These are phyloP conservation scores for Dasypus novemcinctus DNA, from an alignment of 2,113 vertebrate genomes.

Conservation along the genomic window DNA sequence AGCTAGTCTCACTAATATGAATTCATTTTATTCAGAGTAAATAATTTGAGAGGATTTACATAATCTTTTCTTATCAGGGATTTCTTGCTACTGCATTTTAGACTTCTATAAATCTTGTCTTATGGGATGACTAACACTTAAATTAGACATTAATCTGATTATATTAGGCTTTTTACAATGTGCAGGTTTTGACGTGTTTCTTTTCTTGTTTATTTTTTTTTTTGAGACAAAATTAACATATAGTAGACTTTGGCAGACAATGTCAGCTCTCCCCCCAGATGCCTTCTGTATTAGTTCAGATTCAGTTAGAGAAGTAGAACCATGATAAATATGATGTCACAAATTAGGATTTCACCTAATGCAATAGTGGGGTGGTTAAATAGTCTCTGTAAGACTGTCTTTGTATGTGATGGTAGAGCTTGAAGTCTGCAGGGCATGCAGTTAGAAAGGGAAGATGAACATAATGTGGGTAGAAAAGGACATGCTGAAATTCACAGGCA, in stretches of 20 bases:
- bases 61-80: neutral
- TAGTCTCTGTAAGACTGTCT: neutral
- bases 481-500: neutral
- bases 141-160: slow-evolving; percentile 25
- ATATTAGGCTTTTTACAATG: slow-evolving; percentile 2
- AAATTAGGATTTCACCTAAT: neutral
- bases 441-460: neutral
- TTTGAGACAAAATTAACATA: neutral
- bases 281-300: neutral
- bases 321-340: neutral
- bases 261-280: neutral
- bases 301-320: slow-evolving; percentile 20
- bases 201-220: neutral
- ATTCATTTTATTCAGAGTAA: slow-evolving; percentile 50
- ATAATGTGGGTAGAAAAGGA: neutral
- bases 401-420: neutral
- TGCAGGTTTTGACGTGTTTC: neutral
- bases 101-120: slow-evolving; percentile 1
- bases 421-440: neutral
- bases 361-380: neutral
- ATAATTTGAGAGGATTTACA: slow-evolving; percentile 1
- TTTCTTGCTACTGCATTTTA: slow-evolving; percentile 10
- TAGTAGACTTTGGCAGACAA: neutral
- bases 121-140: slow-evolving; percentile 9
- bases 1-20: neutral